Evolutionary conservation across 2,888 invertebrate species (phyloP).

Genomic region (Campoletis raptor): DNA sequence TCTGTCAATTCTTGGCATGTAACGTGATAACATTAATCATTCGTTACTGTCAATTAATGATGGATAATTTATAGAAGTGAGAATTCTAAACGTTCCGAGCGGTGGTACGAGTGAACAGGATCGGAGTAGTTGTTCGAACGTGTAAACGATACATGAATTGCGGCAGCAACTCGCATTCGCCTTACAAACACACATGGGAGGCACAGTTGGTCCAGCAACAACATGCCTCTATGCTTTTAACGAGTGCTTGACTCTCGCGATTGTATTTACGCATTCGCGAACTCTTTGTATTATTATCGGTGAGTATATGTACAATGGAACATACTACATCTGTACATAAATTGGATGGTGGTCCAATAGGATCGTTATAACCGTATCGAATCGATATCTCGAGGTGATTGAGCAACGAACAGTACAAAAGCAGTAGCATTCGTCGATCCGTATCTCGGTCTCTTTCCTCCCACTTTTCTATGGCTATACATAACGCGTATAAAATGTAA

Average conservation of each 20-base stretch:
- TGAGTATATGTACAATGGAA: slow-evolving; percentile 54
- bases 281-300: slow-evolving; percentile 61
- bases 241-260: slow-evolving; percentile 37
- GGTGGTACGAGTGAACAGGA: not conserved
- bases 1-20: not conserved
- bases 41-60: slow-evolving; percentile 7
- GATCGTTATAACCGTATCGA: slow-evolving; percentile 58
- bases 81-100: not conserved
- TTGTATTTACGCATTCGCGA: slow-evolving; percentile 56
- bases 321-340: slow-evolving; percentile 39
- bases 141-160: slow-evolving; percentile 26
- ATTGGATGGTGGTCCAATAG: slow-evolving; percentile 56
- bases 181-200: not conserved
- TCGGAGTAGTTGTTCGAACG: not conserved
- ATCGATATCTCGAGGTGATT: slow-evolving; percentile 72
- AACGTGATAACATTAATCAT: not conserved
- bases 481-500: slow-evolving; percentile 67
- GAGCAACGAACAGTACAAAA: slow-evolving; percentile 34
- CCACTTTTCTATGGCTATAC: slow-evolving; percentile 20
- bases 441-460: slow-evolving; percentile 29
- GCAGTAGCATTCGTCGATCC: slow-evolving; percentile 31
- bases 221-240: slow-evolving; percentile 37
- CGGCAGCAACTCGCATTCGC: slow-evolving; percentile 13
- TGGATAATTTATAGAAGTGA: slow-evolving; percentile 13
- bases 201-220: slow-evolving; percentile 20